Evolutionary conservation across 2,797 vertebrate species (phyloP), one percentile per base, ranked within the genome.

Genomic region (Thaleichthys pacificus): DNA sequence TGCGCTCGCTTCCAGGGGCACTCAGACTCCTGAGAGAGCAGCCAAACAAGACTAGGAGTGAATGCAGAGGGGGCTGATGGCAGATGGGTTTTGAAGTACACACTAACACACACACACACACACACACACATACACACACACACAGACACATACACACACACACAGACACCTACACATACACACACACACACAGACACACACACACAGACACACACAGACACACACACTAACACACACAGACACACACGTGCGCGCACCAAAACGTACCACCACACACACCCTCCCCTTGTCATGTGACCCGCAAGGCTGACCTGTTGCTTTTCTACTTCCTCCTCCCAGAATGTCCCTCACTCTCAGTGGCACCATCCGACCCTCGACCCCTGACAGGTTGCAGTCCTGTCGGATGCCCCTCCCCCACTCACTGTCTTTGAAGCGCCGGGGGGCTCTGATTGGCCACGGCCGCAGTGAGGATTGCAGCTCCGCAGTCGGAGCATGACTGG

Each of bases 341-440:
- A 88, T 85, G 82, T 85, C 83, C 80, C 84, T 82, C 81, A 80
- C 80, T 79, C 67, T 88, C 84, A 87, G 74, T 47, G 75, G 79
- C 84, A 83, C 77, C 81, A 81, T 83, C 79, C 85, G 85, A 89
- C 81, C 83, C 81, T 87, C 90, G 84, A 89, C 81, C 83, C 81
- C 87, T 90, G 84, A 85, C 54, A 74, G 80, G 75, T 76, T 68
- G 58, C 77, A 83, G 81, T 81, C 77, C 78, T 85, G 84, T 87
- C 83, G 71, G 80, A 81, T 84, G 79, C 66, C 49, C 68, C 82
- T 82, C 78, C 22, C 79, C 79, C 80, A 78, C 72, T 77, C 74
- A 84, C 85, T 89, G 88, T 91, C 88, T 92, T 89, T 91, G 89
- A 92, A 90, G 86, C 77, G 21, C 72, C 74, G 69, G 83, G 82